A percentile compares a stretch with the other conserved stretches of the same genome.
These are phyloP conservation scores for Tenthredo mesomela DNA, from an alignment of 2,888 invertebrate genomes.

Conservation along the genomic window DNA sequence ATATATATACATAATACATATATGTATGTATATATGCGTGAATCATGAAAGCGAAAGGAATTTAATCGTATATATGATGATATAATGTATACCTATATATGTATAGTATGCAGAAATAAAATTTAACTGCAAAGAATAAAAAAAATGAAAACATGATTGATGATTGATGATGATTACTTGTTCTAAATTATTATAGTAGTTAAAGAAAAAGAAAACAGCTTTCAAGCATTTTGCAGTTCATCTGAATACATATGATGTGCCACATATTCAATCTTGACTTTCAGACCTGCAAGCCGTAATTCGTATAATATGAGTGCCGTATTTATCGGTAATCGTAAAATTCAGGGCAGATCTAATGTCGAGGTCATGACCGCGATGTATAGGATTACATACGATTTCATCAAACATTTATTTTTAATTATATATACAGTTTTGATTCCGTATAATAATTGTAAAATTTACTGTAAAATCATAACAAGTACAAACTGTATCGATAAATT, in stretches of 20 bases:
- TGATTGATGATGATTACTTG: no score
- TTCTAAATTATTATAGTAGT: not conserved
- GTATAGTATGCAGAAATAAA: not conserved
- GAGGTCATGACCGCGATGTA: conserved; percentile 1
- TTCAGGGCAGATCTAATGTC: not conserved
- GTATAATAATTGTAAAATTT: no score
- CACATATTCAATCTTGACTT: not conserved
- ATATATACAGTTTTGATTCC: not conserved
- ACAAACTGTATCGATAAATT: no score
- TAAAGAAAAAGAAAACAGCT: not conserved
- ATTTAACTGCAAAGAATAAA: not conserved
- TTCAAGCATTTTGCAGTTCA: not conserved
- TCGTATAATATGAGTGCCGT: no score
- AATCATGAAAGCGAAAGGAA: not conserved
- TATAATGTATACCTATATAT: not conserved
- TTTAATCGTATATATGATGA: not conserved
- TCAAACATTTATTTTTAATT: not conserved
- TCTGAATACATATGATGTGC: not conserved
- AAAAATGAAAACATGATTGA: not conserved
- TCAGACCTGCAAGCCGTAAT: not conserved
- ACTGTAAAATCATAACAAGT: no score
- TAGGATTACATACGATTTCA: not conserved
- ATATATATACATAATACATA: not conserved
- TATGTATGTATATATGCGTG: not conserved
- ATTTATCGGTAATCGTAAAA: not conserved